Evolutionary conservation across 2,888 invertebrate genomes (phyloP).

Genomic region (Scaptomyza reducta): DNA sequence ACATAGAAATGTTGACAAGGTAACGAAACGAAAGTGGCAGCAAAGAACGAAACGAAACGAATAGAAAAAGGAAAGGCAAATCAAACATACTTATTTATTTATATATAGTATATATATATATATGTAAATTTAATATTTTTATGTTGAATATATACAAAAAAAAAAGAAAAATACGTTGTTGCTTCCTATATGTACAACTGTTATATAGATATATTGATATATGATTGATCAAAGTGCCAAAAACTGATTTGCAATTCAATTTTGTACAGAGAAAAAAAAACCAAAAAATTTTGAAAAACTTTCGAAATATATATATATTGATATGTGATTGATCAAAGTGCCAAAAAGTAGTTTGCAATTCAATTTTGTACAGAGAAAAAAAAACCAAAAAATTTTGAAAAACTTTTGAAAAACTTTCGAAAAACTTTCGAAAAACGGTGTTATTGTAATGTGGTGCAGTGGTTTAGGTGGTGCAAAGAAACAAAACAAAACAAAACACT

Average conservation of each 20-base stretch:
- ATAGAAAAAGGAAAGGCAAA: conserved; percentile 62
- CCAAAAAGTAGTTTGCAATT: conserved; percentile 5
- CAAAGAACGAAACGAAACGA: conserved; percentile 61
- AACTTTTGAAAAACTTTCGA: not conserved
- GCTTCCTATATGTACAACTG: too few relatives aligned
- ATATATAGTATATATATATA: conserved; percentile 23
- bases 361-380: conserved; percentile 5
- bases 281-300: not conserved
- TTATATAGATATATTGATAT: too few relatives aligned
- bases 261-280: conserved; percentile 3
- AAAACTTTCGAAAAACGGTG: conserved; percentile 1
- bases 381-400: not conserved
- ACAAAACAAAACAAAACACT: conserved; percentile 84
- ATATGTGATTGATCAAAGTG: conserved; percentile 9
- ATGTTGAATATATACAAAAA: conserved; percentile 1
- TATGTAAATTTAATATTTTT: conserved; percentile 11
- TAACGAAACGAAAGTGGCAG: conserved; percentile 61
- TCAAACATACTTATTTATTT: conserved; percentile 50
- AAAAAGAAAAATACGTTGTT: too few relatives aligned
- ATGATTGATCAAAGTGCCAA: conserved; percentile 7
- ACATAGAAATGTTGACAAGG: conserved; percentile 58
- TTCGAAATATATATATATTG: too few relatives aligned
- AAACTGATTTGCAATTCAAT: conserved; percentile 4
- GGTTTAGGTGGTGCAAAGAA: not conserved
- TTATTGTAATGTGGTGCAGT: conserved; percentile 10